A percentile compares a stretch with the other conserved stretches of the same genome.
These are phyloP conservation scores for Gobius niger DNA, from an alignment of 2,113 vertebrate genomes.

Conservation along the genomic window DNA sequence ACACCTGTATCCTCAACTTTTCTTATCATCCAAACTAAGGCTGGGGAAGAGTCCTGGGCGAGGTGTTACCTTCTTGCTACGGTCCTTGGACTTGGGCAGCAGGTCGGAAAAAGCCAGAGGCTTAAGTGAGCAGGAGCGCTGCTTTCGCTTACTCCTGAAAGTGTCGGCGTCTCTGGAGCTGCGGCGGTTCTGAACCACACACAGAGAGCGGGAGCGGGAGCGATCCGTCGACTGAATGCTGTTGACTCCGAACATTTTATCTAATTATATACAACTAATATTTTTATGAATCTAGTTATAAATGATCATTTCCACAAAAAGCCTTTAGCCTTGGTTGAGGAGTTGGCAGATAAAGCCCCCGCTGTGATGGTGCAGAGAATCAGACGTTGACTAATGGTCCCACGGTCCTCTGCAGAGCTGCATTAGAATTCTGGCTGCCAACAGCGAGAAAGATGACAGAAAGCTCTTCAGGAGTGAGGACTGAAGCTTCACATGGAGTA, in stretches of 20 bases:
- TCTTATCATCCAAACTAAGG: not conserved
- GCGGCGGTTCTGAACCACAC: slow-evolving; percentile 89
- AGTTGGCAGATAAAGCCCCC: not conserved
- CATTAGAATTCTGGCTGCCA: slow-evolving; percentile 11
- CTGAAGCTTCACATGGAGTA: not conserved
- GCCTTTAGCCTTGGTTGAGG: not conserved
- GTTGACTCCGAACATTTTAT: slow-evolving; percentile 90
- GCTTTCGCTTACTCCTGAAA: slow-evolving; percentile 88
- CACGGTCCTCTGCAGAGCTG: slow-evolving; percentile 5
- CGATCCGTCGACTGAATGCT: slow-evolving; percentile 91
- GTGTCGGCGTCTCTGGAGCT: slow-evolving; percentile 87
- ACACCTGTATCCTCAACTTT: not conserved
- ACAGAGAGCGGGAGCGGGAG: slow-evolving; percentile 88
- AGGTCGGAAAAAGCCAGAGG: slow-evolving; percentile 92
- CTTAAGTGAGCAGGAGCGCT: slow-evolving; percentile 91
- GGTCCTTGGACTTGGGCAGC: slow-evolving; percentile 83
- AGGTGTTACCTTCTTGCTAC: slow-evolving; percentile 82
- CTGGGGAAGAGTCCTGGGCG: not conserved
- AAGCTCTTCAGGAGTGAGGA: not conserved
- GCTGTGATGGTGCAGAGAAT: not conserved
- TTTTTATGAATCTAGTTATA: not conserved
- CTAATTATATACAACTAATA: not conserved
- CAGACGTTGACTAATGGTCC: slow-evolving; percentile 3
- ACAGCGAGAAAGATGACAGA: not conserved
- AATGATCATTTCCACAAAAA: not conserved